A percentile compares a stretch with the other conserved stretches of the same genome.
Evolutionary conservation across 2,888 invertebrate species (phyloP).

Genomic region (Syrphus vitripennis): DNA sequence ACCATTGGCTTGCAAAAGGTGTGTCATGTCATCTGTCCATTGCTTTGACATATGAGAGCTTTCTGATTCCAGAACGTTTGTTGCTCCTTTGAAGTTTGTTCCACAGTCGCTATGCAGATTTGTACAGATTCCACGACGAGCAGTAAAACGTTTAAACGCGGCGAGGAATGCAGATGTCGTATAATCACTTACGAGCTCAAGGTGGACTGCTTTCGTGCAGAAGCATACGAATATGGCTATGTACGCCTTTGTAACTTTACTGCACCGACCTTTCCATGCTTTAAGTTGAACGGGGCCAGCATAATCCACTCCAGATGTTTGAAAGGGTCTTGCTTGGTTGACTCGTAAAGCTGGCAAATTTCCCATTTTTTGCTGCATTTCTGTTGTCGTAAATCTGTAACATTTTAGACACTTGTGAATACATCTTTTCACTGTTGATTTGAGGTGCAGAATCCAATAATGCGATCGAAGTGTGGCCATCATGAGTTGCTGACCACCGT

Average conservation of each 20-base stretch:
- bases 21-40: neutral
- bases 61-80: neutral
- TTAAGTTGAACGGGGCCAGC: constrained; percentile 31
- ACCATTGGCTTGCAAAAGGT: constrained; percentile 1
- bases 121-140: constrained; percentile 33
- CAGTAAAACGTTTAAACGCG: constrained; percentile 34
- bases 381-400: too few relatives aligned
- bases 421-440: too few relatives aligned
- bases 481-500: too few relatives aligned
- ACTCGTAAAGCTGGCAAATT: too few relatives aligned
- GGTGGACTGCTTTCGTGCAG: constrained; percentile 47
- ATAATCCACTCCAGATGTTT: constrained; percentile 37
- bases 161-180: constrained; percentile 23
- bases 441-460: too few relatives aligned
- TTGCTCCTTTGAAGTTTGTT: constrained; percentile 40
- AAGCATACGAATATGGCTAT: constrained; percentile 52
- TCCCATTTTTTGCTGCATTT: too few relatives aligned
- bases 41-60: neutral
- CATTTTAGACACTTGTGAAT: too few relatives aligned
- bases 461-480: too few relatives aligned
- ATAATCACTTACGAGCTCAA: constrained; percentile 36
- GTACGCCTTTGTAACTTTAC: constrained; percentile 33
- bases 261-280: neutral
- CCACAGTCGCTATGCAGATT: constrained; percentile 39
- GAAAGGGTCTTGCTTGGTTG: too few relatives aligned